A percentile compares a stretch with the other conserved stretches of the same genome.
phyloP scores from a whole-genome alignment of 2,113 vertebrate genomes.

The Platysteira castanea region DNA sequence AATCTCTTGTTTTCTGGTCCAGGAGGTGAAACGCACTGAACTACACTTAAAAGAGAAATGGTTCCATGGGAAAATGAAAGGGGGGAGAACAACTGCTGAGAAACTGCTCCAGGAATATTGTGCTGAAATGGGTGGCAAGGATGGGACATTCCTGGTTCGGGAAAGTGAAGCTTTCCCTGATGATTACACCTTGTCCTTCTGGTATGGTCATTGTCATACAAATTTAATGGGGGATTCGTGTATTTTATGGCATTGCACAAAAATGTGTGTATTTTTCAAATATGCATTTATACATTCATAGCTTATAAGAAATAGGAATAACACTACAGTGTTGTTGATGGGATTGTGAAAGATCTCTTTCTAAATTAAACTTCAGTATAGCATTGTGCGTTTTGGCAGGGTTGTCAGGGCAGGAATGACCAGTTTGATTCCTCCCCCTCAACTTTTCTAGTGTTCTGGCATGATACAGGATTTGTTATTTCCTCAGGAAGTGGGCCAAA shows the following conservation, averaged over 20 bases:
- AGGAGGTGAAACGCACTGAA: constrained; percentile 75
- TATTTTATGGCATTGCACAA: neutral
- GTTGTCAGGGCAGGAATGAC: neutral
- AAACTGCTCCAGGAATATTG: constrained; percentile 88
- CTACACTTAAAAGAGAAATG: constrained; percentile 85
- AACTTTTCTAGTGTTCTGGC: neutral
- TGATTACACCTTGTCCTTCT: constrained; percentile 92
- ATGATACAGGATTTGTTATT: neutral
- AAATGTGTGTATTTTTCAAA: neutral
- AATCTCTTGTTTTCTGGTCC: neutral
- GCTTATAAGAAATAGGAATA: neutral
- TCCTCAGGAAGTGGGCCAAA: neutral
- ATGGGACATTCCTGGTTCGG: constrained; percentile 92
- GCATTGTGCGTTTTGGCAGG: neutral
- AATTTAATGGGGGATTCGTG: neutral
- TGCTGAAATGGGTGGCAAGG: constrained; percentile 80
- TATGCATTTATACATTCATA: neutral
- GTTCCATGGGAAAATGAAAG: constrained; percentile 89
- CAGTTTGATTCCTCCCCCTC: neutral
- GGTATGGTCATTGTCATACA: constrained; percentile 71
- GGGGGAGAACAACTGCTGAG: constrained; percentile 86
- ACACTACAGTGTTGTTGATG: neutral
- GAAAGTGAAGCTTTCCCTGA: constrained; percentile 82
- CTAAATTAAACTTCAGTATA: neutral
- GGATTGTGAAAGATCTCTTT: neutral